Conservation (phyloP, 2,888 invertebrate genomes). For the Ditula angustiorana region DNA sequence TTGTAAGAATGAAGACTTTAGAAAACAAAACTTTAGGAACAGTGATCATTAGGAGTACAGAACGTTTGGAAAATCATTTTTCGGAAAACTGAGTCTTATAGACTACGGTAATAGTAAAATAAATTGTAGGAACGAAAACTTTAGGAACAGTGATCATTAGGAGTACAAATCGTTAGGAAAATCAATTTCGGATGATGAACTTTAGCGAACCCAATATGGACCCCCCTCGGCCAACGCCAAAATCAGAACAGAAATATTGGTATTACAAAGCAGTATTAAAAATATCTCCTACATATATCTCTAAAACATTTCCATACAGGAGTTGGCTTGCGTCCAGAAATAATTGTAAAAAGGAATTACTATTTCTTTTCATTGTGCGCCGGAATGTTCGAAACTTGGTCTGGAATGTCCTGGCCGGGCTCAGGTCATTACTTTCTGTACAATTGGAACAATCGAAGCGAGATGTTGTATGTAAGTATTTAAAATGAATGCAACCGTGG, state of each 20-base stretch:
- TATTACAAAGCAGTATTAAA: constrained; percentile 7
- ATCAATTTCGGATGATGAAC: no score
- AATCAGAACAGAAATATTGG: neutral
- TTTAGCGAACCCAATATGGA: neutral
- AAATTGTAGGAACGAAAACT: no score
- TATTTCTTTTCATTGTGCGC: constrained; percentile 2
- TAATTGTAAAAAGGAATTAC: constrained; percentile 11
- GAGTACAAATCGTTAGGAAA: no score
- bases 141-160: no score
- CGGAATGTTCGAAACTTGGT: constrained; percentile 1
- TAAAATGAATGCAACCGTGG: neutral
- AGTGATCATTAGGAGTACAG: no score
- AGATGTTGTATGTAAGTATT: neutral
- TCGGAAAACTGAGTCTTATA: no score
- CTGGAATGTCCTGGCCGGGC: neutral
- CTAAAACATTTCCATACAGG: constrained; percentile 9
- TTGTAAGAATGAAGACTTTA: no score
- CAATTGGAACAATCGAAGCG: constrained; percentile 1
- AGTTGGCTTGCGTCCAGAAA: constrained; percentile 8
- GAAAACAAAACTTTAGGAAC: no score
- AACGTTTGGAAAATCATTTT: no score
- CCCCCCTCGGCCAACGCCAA: neutral
- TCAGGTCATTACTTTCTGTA: neutral
- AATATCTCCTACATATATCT: constrained; percentile 3
- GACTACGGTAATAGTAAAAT: no score